Percentiles rank a stretch among this genome's conserved stretches.
Conservation (phyloP, 1,140 invertebrate genomes). For the Yoshiicerus persimilis region DNA sequence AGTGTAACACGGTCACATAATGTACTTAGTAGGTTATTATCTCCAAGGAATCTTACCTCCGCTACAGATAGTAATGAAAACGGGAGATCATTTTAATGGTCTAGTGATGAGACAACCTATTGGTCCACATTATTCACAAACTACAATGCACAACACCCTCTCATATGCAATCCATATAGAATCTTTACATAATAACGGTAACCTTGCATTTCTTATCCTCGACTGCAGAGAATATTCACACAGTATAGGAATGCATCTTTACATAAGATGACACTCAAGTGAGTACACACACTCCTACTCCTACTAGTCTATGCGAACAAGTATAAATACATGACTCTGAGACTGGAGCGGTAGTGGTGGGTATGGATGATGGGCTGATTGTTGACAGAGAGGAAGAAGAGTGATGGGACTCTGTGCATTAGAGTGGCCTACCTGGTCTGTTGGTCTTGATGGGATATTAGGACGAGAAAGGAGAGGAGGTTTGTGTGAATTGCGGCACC, state of each 20-base stretch:
- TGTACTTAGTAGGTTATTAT: neutral
- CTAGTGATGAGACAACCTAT: neutral
- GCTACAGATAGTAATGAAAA: neutral
- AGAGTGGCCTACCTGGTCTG: neutral
- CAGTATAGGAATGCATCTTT: no score
- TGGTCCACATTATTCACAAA: neutral
- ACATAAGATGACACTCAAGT: no score
- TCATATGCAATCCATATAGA: no score
- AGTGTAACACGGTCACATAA: neutral
- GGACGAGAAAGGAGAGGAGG: neutral
- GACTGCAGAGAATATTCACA: no score
- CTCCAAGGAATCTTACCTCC: neutral
- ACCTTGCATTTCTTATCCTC: no score
- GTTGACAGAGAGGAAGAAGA: neutral
- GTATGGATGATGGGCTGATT: neutral
- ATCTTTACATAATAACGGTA: no score
- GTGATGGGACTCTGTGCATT: neutral
- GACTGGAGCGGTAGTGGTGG: neutral
- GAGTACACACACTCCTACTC: no score
- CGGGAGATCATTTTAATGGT: neutral
- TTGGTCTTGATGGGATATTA: neutral
- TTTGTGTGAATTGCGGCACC: constrained; percentile 43
- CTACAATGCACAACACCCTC: no score
- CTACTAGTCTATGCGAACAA: no score
- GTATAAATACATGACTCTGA: no score